Conservation (phyloP, 2,797 vertebrate genomes). For the Tragopan temminckii region DNA sequence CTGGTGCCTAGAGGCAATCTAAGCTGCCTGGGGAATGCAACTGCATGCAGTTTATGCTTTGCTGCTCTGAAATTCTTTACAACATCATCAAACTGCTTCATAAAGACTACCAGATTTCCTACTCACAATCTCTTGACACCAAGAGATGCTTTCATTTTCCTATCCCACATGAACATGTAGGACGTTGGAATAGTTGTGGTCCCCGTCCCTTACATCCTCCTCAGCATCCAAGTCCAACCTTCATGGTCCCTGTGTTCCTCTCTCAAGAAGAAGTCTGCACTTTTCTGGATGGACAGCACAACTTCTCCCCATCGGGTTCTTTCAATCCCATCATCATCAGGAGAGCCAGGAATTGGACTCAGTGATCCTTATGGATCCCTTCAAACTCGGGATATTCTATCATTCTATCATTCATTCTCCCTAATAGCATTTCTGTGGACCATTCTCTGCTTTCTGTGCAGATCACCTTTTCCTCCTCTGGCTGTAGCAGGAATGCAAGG, state of each 20-base stretch:
- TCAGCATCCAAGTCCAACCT: background rate
- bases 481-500: background rate
- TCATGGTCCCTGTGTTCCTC: fast-evolving
- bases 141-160: too few relatives aligned
- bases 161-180: background rate
- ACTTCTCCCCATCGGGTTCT: background rate
- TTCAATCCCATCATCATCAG: background rate
- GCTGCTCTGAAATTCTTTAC: background rate
- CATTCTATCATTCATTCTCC: background rate
- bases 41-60: background rate
- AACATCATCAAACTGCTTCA: too few relatives aligned
- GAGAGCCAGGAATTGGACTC: background rate
- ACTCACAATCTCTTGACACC: too few relatives aligned
- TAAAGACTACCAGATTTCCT: too few relatives aligned
- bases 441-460: background rate
- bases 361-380: too few relatives aligned
- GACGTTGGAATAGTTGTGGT: fast-evolving
- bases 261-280: background rate
- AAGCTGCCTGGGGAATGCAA: background rate
- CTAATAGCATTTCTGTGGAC: background rate
- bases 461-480: background rate
- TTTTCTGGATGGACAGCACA: background rate
- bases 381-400: too few relatives aligned
- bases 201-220: background rate
- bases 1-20: background rate